Evolutionary conservation across 2,113 vertebrate genomes (phyloP), one percentile per base, ranked within the genome.

Genomic region (Peromyscus californicus): DNA sequence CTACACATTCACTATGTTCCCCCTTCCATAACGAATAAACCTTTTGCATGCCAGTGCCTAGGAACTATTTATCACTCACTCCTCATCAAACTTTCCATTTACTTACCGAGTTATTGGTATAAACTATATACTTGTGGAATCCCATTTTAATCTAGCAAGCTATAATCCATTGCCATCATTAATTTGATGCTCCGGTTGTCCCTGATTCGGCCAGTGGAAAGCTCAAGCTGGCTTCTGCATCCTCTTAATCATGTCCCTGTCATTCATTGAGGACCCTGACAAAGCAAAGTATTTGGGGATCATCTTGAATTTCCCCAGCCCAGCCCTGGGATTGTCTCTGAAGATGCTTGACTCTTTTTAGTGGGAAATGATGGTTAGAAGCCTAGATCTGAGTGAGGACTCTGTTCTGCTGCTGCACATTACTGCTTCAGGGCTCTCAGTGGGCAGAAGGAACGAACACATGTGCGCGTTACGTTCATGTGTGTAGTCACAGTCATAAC

Each of bases 401-500:
- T 22, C 24, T 3, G 29, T 7, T 45, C 72, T 89, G 79, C 87
- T 91, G 3, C 0, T 39, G 42, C 26, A 2, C 4, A 1, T 87
- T 36, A 3, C 31, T 74, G 59, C 78, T 12, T 45, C 76, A 26
- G 36, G 2, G 21, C 19, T 70, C 24, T 65, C n/a, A 19, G 59
- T 8, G 79, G 48, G 29, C 69, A 89, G 17, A 15, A 48, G 2
- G 48, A 57, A 57, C 33, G 31, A 36, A 10, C 78, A 36, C 1
- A 1, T 19, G 31, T 36, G 1, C 59, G 11, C 12, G 31, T n/a
- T 6, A 0, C 42, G 7, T 3, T 7, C 3, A 4, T 5, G 2
- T 11, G 42, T 26, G 84, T 45, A 11, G n/a, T 15, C 33, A 24
- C 11, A 61, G 12, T 57, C n/a, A 33, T 42, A 39, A 33, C 33